phyloP scores from a whole-genome alignment of 23 tunicate species.

The Halocynthia roretzi region DNA sequence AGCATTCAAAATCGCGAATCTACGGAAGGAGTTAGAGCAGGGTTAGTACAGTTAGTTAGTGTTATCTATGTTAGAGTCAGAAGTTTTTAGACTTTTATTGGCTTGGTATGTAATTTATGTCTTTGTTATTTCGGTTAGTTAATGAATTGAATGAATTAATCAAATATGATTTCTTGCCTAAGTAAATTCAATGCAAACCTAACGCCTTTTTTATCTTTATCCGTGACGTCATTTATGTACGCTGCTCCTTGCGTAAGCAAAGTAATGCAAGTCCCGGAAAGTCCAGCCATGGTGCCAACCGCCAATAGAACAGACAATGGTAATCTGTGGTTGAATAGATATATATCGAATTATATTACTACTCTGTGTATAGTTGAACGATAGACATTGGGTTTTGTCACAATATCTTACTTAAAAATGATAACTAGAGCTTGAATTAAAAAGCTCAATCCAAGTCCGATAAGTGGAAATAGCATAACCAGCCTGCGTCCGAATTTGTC shows the following conservation, averaged over 20 bases:
- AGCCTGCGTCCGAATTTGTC: constrained; percentile 65
- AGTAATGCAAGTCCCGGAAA: constrained; percentile 66
- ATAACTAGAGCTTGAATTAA: constrained; percentile 31
- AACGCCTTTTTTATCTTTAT: constrained; percentile 26
- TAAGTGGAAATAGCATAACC: constrained; percentile 39
- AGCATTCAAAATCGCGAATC: constrained; percentile 60
- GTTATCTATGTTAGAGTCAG: too few species aligned
- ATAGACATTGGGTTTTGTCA: background rate
- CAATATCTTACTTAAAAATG: constrained; percentile 38
- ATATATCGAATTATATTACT: background rate
- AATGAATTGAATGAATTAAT: too few species aligned
- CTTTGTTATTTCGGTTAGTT: too few species aligned
- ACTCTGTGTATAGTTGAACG: background rate
- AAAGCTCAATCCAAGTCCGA: constrained; percentile 28
- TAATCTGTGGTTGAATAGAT: constrained; percentile 30
- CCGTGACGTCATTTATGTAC: constrained; percentile 60
- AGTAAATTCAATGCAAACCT: constrained; percentile 20
- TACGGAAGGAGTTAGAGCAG: background rate
- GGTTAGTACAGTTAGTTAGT: background rate
- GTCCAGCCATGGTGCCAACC: constrained; percentile 40
- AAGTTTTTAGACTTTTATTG: too few species aligned
- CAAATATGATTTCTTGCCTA: too few species aligned
- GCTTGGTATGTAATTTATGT: background rate
- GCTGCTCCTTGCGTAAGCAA: constrained; percentile 66
- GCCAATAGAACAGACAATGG: constrained; percentile 28